A percentile compares a stretch with the other conserved stretches of the same genome.
These are phyloP conservation scores for Brachyhypopomus occidentalis DNA, from an alignment of 2,113 vertebrate species.

Conservation along the genomic window DNA sequence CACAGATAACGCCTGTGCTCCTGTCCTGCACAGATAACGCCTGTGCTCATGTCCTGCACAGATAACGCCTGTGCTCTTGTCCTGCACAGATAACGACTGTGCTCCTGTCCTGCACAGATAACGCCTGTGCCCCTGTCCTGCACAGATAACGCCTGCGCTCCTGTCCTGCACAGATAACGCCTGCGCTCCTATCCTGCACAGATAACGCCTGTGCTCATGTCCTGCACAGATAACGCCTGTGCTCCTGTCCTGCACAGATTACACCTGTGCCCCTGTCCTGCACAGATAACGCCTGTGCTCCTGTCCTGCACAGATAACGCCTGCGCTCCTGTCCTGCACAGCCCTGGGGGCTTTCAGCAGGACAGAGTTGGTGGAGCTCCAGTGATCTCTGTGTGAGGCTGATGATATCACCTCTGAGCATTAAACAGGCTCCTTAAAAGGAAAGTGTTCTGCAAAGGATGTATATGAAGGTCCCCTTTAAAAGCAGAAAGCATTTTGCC, in stretches of 20 bases:
- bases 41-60: constrained; percentile 21
- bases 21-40: not conserved
- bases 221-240: constrained; percentile 62
- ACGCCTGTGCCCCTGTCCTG: constrained; percentile 47
- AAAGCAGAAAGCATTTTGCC: constrained; percentile 57
- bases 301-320: constrained; percentile 61
- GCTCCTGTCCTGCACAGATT: constrained; percentile 11
- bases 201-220: too few species aligned
- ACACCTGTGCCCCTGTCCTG: not conserved
- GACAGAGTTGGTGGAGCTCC: constrained; percentile 17
- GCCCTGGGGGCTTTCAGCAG: constrained; percentile 37
- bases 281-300: constrained; percentile 62
- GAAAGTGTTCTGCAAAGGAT: constrained; percentile 41
- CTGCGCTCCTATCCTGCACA: constrained; percentile 33
- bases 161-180: constrained; percentile 60
- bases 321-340: constrained; percentile 33
- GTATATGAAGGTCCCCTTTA: constrained; percentile 51
- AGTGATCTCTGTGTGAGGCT: not conserved
- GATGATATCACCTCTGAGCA: constrained; percentile 25
- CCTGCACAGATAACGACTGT: not conserved
- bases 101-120: constrained; percentile 56
- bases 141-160: not conserved
- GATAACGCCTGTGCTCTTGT: constrained; percentile 61
- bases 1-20: constrained; percentile 62
- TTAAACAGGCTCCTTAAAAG: constrained; percentile 16